Conservation (phyloP, 2,113 vertebrate genomes). For the Perccottus glenii region DNA sequence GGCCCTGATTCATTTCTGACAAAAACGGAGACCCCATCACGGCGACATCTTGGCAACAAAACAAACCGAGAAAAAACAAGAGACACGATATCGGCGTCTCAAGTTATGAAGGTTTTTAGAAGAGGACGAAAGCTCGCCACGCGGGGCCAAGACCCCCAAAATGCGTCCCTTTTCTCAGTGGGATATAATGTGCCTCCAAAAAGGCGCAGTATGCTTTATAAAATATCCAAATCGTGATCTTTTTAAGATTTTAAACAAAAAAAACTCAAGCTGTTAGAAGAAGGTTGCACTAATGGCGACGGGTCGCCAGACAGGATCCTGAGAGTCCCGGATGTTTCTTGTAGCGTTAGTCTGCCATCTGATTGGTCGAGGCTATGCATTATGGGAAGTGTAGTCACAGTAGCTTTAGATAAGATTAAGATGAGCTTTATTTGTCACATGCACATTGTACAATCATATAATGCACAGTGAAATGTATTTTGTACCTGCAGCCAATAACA, state of each 20-base stretch:
- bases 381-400: constrained; percentile 65
- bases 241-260: constrained; percentile 31
- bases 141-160: constrained; percentile 74
- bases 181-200: constrained; percentile 51
- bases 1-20: constrained; percentile 93
- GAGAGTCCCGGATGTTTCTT: constrained; percentile 81
- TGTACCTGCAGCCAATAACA: too few species aligned
- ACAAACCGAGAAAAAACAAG: constrained; percentile 73
- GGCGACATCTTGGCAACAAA: constrained; percentile 90
- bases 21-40: constrained; percentile 90
- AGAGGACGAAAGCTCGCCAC: constrained; percentile 65
- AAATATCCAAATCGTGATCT: constrained; percentile 58
- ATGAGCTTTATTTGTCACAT: too few species aligned
- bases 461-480: too few species aligned
- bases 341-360: constrained; percentile 25
- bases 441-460: too few species aligned
- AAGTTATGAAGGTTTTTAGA: constrained; percentile 43
- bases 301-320: constrained; percentile 81
- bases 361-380: constrained; percentile 5
- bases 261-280: constrained; percentile 23
- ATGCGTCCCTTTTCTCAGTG: constrained; percentile 31
- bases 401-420: too few species aligned
- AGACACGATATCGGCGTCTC: constrained; percentile 81
- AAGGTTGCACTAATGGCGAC: constrained; percentile 83
- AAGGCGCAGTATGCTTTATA: constrained; percentile 65